Evolutionary conservation across 1,140 invertebrate genomes (phyloP).

Genomic region (Paraescarpia echinospica): DNA sequence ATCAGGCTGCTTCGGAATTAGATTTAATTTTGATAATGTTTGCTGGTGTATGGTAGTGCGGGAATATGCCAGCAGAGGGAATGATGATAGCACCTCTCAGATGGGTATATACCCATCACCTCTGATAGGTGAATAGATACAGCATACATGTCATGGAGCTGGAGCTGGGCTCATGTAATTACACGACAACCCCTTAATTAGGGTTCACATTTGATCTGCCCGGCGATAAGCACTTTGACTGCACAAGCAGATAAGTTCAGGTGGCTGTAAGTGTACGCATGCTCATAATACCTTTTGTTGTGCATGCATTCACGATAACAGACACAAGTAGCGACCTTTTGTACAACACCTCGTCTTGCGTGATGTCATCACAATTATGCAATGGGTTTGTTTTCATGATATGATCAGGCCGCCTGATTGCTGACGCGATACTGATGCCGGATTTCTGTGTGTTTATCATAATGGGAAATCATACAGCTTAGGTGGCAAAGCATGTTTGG

Average conservation of each 20-base stretch:
- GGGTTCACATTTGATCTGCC: neutral
- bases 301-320: neutral
- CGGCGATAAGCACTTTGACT: neutral
- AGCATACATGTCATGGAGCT: neutral
- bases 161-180: neutral
- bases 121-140: neutral
- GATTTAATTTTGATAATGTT: neutral
- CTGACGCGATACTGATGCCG: neutral
- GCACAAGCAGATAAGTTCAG: neutral
- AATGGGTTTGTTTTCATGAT: neutral
- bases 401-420: neutral
- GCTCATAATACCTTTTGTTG: neutral
- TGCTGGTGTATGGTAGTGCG: neutral
- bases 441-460: neutral
- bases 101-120: neutral
- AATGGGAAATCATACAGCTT: neutral
- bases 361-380: neutral
- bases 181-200: neutral
- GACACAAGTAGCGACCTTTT: neutral
- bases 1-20: neutral
- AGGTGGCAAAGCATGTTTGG: neutral
- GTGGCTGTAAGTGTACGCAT: neutral
- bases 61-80: neutral
- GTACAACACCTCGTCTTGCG: neutral
- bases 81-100: neutral